Conservation (phyloP, 2,888 invertebrate species). For the Petrolisthes cinctipes region DNA sequence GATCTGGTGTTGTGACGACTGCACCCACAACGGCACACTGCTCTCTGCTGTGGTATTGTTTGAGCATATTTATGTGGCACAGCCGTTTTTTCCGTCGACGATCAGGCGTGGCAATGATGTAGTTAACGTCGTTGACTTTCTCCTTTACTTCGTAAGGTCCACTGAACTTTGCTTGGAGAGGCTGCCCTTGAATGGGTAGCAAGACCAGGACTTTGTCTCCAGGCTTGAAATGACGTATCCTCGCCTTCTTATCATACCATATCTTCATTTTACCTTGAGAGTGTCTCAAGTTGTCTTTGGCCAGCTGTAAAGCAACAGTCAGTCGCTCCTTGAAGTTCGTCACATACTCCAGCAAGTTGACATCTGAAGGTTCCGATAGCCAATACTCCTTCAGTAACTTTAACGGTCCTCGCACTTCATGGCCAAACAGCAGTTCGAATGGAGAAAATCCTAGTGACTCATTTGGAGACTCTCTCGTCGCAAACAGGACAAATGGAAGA, state of each 20-base stretch:
- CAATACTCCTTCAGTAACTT: neutral
- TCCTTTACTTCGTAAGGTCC: neutral
- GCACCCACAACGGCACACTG: too few relatives aligned
- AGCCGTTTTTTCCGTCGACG: neutral
- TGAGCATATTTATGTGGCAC: constrained; percentile 18
- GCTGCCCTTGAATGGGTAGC: neutral
- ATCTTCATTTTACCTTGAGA: neutral
- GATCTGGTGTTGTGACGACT: too few relatives aligned
- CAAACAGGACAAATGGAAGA: neutral
- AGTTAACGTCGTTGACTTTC: neutral
- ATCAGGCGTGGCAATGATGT: neutral
- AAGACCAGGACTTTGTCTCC: constrained; percentile 12
- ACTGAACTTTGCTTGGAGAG: constrained; percentile 7
- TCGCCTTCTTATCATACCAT: constrained; percentile 14
- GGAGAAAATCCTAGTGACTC: constrained; percentile 13
- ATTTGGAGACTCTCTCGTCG: neutral
- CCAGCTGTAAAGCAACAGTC: neutral
- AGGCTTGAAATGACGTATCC: neutral
- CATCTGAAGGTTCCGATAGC: neutral
- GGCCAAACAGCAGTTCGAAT: constrained; percentile 1
- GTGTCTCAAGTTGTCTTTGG: neutral
- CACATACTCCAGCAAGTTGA: constrained; percentile 11
- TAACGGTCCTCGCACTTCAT: neutral
- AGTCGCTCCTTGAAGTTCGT: constrained; percentile 11
- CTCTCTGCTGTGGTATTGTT: neutral